Base-by-base conservation (phyloP, 2,797 vertebrate genomes). In the Pangasius djambal region DNA sequence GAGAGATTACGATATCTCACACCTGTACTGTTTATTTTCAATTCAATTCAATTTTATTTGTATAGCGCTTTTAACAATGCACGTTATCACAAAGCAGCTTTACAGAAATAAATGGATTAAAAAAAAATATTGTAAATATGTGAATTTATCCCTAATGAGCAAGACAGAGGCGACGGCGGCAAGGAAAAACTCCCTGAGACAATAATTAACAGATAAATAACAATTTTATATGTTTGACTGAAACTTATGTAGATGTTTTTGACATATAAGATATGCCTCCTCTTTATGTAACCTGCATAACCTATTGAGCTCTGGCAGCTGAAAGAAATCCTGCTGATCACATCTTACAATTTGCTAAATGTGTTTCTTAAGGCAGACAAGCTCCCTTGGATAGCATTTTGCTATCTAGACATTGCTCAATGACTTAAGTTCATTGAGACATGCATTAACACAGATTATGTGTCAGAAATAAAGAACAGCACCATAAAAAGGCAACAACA, bases 391-490 rank as follows among this genome's bases (percentile, higher is more conserved):
- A 34, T 44, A 18, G 48, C 28, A 28, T 89, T 86, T 89, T 86
- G 28, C 16, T 75, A 69, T 48, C 34, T 44, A 74, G 67, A 79
- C 72, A 85, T 18, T 20, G 81, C 89, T 88, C 86, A 91, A 84
- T 37, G 65, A 59, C 44, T 89, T 83, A 85, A 40, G 34, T 86
- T 83, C 72, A 75, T 89, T 86, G 34, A 48, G n/a, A 90, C 89
- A 86, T 77, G 18, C 61, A 81, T 79, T 65, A 85, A 72, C 78
- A 85, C 72, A 87, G 77, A 70, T 22, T 69, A 65, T 78, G 34
- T 87, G 86, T 92, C 92, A 94, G 95, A 94, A 89, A 89, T 87
- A 55, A 78, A 28, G 81, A 87, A 67, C 25, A 84, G 22, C 86
- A 69, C 20, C 57, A 83, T 67, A 78, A 87, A 89, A 87, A 55